phyloP scores from a whole-genome alignment of 1,140 invertebrate species.

The Geopemphigus sp. region DNA sequence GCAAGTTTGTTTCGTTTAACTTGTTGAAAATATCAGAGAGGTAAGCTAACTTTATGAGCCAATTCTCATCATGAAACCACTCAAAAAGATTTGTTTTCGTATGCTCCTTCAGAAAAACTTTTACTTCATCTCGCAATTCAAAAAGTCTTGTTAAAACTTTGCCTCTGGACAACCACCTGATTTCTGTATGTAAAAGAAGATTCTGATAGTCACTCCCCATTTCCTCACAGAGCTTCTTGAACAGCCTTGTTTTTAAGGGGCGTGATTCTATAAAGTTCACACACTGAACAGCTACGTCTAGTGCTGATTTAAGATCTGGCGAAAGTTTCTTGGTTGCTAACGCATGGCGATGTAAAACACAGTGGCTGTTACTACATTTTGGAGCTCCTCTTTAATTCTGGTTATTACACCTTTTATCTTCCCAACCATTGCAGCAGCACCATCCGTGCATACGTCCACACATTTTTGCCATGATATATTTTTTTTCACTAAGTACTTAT shows the following conservation, averaged over 20 bases:
- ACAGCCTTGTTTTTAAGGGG: constrained; percentile 29
- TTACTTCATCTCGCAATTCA: constrained; percentile 54
- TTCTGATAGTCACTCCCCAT: constrained; percentile 37
- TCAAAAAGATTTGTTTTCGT: constrained; percentile 36
- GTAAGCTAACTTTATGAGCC: constrained; percentile 11
- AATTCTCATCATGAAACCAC: constrained; percentile 4
- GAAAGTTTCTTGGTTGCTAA: constrained; percentile 36
- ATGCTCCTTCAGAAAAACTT: constrained; percentile 19
- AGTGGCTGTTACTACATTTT: constrained; percentile 24
- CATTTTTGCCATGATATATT: constrained; percentile 27
- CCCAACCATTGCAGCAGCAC: constrained; percentile 42
- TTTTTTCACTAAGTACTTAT: constrained; percentile 3
- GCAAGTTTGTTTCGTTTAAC: neutral
- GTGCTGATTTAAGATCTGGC: constrained; percentile 21
- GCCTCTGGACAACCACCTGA: constrained; percentile 55
- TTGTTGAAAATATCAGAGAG: constrained; percentile 24
- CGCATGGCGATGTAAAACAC: constrained; percentile 35
- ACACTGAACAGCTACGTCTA: constrained; percentile 14
- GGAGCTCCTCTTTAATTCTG: constrained; percentile 23
- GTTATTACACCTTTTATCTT: constrained; percentile 9
- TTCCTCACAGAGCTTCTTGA: constrained; percentile 37
- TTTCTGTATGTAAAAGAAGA: too few species aligned
- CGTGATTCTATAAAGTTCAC: constrained; percentile 36
- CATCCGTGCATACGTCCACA: constrained; percentile 34
- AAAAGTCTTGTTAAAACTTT: constrained; percentile 55